Base-by-base conservation (phyloP, 2,113 vertebrate species). In the Corythornis vintsioides region DNA sequence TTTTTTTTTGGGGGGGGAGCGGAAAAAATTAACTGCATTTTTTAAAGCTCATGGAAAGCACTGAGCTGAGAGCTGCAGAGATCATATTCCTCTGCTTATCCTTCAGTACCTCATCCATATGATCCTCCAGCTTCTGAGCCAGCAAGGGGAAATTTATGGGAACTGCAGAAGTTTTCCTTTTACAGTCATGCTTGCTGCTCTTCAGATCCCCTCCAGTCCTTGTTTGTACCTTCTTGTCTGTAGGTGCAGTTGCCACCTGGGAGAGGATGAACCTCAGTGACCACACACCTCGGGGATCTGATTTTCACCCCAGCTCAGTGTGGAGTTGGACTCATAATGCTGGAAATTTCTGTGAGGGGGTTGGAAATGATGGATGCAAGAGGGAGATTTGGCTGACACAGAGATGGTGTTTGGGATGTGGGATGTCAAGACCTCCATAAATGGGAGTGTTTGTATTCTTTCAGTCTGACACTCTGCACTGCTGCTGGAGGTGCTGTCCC, bases 1-100 rank as follows among this genome's bases (percentile, higher is more conserved):
- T 38, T 38, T 38, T 38, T 25, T 24, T 24, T 48, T 3, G 4
- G 6, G 21, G 47, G 12, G 84, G 31, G 35, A 77, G 60, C 76
- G 65, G 88, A 94, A 94, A 86, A 70, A 72, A 60, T 70, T 57
- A 52, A 91, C 88, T 55, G 82, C 79, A 67, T 85, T 86, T 95
- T 87, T 92, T 80, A 33, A 83, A 88, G 88, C 88, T 85, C 33
- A 8, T 28, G 55, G 71, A 64, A 88, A 93, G 78, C 72, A 29
- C 25, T 7, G 40, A 82, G 40, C 78, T 60, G 84, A 87, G 47
- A 85, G 64, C 42, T 48, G 53, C 29, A 59, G 81, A 77, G 90
- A 94, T 90, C 56, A 43, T 60, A 40, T 70, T 87, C 77, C 14
- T 90, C 60, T 88, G 55, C 70, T 86, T 83, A 81, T 94, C 67